These are phyloP conservation scores for Anarhynchus alexandrinus DNA, from an alignment of 2,113 vertebrate species.

Conservation along the genomic window DNA sequence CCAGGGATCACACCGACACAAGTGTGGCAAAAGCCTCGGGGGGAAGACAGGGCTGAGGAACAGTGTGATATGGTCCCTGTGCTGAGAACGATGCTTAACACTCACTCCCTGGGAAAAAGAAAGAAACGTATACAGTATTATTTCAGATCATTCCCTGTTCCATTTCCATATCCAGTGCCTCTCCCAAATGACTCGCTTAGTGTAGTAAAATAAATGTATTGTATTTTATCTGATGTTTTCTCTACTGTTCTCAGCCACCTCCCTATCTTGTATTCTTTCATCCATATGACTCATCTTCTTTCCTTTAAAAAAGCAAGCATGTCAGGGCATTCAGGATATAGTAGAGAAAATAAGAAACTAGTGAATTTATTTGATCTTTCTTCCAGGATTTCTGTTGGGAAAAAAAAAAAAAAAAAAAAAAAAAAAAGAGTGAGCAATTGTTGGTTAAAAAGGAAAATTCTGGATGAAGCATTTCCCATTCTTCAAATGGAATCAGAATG, in stretches of 20 bases:
- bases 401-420: not conserved
- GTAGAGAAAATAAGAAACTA: not conserved
- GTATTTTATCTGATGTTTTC: not conserved
- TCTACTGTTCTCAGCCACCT: constrained; percentile 15
- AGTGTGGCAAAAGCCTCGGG: not conserved
- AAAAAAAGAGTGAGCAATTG: not conserved
- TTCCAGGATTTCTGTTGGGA: not conserved
- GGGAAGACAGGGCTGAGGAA: not conserved
- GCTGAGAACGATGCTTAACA: not conserved
- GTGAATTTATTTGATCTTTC: not conserved
- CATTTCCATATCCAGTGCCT: not conserved
- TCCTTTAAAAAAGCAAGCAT: not conserved
- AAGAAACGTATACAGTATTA: not conserved
- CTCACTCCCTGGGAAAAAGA: not conserved
- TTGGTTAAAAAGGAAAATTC: not conserved
- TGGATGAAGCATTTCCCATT: not conserved
- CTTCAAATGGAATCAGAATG: not conserved
- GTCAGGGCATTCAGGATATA: not conserved
- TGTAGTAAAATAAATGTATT: constrained; percentile 22
- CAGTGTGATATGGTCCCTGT: not conserved
- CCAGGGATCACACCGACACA: not conserved
- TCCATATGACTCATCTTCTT: constrained; percentile 32
- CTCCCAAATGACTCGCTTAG: not conserved
- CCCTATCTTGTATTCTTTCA: constrained; percentile 35
- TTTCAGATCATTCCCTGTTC: not conserved